Evolutionary conservation across 1,140 invertebrate species (phyloP), one percentile per base, ranked within the genome.

Genomic region (Scylla paramamosain): DNA sequence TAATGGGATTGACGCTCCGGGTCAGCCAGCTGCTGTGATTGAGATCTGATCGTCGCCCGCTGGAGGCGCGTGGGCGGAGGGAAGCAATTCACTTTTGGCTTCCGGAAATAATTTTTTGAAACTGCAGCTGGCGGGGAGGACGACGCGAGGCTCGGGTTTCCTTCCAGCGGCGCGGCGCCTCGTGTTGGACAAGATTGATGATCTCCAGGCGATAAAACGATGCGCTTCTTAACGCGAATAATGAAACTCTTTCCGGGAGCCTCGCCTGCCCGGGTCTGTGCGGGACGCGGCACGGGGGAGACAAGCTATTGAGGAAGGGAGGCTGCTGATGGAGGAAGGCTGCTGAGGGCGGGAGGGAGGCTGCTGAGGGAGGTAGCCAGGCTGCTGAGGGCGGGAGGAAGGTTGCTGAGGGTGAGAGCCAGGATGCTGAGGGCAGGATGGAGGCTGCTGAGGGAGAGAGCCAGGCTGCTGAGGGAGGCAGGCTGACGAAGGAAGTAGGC

Each of bases 1-100:
- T 93, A 93, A 93, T 93, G 91, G 91, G 91, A 93, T 93, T 93
- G 91, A 93, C 39, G 32, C 39, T 46, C 46, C 39, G 91, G 25
- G 25, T 31, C 28, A 29, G 77, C 14, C 91, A 93, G 91, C 91
- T 93, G 91, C 77, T 20, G 91, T 93, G 91, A 93, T 93, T 93
- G 77, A 93, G 91, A 93, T 93, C 91, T 93, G 91, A 93, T 93
- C 91, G 91, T 84, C 83, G 25, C 6, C 14, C n/a, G 29, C 29
- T 46, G 6, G 0, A 1, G 91, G 91, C 91, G 91, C 91, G 91
- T 93, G 91, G 91, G 91, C 32, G 82, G 91, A 67, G 90, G 48
- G 91, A 31, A 45, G 91, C 67, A n/a, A 77, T n/a, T 77, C 67
- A 77, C 67, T 77, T 77, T 20, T 90, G 48, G 28, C 90, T 91